Evolutionary conservation across 2,888 invertebrate species (phyloP).

Genomic region (Pristionchus mayeri): DNA sequence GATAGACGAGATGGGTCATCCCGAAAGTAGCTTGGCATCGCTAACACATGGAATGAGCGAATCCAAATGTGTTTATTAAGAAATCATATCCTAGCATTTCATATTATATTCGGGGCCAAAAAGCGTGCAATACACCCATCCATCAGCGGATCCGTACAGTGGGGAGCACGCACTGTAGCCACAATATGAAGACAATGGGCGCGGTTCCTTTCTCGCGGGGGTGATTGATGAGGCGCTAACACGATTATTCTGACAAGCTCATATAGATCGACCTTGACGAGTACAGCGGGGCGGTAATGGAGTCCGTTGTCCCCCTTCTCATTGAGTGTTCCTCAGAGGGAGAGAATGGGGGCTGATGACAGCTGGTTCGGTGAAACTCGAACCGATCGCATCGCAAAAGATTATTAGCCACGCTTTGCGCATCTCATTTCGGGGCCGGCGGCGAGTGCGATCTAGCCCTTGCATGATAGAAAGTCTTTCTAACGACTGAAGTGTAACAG

Average conservation of each 20-base stretch:
- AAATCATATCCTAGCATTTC: too few species aligned
- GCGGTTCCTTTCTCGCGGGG: not conserved
- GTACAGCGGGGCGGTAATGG: not conserved
- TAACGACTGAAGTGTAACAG: too few species aligned
- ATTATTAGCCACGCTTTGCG: constrained; percentile 43
- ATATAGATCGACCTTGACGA: not conserved
- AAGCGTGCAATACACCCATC: not conserved
- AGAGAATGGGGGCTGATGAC: not conserved
- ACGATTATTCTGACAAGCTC: not conserved
- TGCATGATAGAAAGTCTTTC: too few species aligned
- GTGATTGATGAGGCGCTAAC: not conserved
- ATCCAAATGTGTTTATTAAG: too few species aligned
- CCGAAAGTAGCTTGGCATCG: too few species aligned
- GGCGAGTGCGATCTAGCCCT: too few species aligned
- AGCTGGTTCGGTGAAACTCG: constrained; percentile 31
- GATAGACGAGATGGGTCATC: too few species aligned
- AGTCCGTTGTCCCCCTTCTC: not conserved
- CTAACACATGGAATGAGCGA: too few species aligned
- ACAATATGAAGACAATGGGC: constrained; percentile 1
- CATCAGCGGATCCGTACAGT: not conserved
- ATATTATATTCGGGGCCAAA: too few species aligned
- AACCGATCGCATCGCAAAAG: not conserved
- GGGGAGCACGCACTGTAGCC: too few species aligned
- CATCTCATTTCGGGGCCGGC: constrained; percentile 19
- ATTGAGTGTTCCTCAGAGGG: constrained; percentile 33